Base-by-base conservation (phyloP, 2,888 invertebrate genomes). In the Oscheius sp. region DNA sequence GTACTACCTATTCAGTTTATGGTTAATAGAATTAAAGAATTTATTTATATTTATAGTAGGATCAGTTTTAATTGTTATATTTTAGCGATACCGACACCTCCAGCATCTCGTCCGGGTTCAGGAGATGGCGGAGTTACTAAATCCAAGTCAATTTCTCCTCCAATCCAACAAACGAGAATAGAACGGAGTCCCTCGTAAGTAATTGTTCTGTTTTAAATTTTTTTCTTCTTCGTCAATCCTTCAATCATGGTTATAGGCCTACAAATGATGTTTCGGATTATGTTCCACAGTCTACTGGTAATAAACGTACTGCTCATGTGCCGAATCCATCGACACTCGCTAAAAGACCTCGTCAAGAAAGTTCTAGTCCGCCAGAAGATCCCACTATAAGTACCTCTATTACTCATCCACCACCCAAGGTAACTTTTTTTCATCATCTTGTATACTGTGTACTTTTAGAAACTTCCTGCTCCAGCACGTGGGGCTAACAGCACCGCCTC, bases 311-410 rank as follows among this genome's bases (percentile, higher is more conserved):
- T 68, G 81, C 81, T 18, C 76, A 76, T 43, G 76, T 73, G 2
- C 72, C 75, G 9, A 35, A 25, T 23, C 12, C 5, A n/a, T 58
- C 58, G 21, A 21, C 43, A 25, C 61, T 29, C 3, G 3, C n/a
- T 46, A 81, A 81, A 66, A 71, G 81, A 73, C 69, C 79, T 25
- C 71, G 81, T 1, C 74, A 76, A 43, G 79, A 82, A 43, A 78
- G 78, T 18, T 69, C 78, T 6, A 78, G 78, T 73, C 81, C 82
- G 25, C 82, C 79, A n/a, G 80, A 76, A 66, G 80, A 80, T 69
- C 77, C 80, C 18, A 76, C 73, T 55, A 72, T 27, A 56, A 78
- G 78, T 68, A 73, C 78, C 16, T 75, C 73, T 18, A 69, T n/a
- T 58, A 21, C 43, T 56, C 18, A 12, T 43, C 18, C 69, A n/a